Conservation (phyloP, 2,797 vertebrate genomes). For the Avahi laniger region DNA sequence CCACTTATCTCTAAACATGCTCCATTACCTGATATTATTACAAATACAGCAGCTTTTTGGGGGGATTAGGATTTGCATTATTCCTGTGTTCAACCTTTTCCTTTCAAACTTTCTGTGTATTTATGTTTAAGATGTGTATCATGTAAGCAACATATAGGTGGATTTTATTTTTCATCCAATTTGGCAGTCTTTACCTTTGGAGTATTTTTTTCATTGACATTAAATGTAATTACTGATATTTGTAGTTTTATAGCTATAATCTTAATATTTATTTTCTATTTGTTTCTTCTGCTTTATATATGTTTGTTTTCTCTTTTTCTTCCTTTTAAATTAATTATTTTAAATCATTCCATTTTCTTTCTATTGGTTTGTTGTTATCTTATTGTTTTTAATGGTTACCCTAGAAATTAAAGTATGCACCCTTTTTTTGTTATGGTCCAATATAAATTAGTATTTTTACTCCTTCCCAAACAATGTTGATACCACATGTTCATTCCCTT, state of each 20-base stretch:
- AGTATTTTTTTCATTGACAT: not conserved
- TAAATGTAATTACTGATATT: not conserved
- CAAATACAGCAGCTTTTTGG: not conserved
- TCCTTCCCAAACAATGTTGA: not conserved
- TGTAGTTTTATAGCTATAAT: not conserved
- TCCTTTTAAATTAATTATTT: constrained; percentile 30
- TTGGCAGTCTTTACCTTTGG: not conserved
- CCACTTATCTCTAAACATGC: not conserved
- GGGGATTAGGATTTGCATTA: not conserved
- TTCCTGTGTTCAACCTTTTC: not conserved
- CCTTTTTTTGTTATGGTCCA: not conserved
- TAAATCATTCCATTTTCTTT: not conserved
- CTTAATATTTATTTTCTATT: not conserved
- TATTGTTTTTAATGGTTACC: not conserved
- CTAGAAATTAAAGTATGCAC: not conserved
- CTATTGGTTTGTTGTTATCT: not conserved
- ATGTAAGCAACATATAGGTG: not conserved
- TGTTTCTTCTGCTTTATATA: not conserved
- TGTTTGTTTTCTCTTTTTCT: not conserved
- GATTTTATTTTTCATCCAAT: not conserved
- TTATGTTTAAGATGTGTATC: not conserved
- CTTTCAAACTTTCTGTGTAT: not conserved
- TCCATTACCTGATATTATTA: not conserved
- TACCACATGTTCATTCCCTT: not conserved
- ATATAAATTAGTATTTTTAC: not conserved